These are phyloP conservation scores for Mola mola DNA, from an alignment of 2,113 vertebrate genomes.

Conservation along the genomic window DNA sequence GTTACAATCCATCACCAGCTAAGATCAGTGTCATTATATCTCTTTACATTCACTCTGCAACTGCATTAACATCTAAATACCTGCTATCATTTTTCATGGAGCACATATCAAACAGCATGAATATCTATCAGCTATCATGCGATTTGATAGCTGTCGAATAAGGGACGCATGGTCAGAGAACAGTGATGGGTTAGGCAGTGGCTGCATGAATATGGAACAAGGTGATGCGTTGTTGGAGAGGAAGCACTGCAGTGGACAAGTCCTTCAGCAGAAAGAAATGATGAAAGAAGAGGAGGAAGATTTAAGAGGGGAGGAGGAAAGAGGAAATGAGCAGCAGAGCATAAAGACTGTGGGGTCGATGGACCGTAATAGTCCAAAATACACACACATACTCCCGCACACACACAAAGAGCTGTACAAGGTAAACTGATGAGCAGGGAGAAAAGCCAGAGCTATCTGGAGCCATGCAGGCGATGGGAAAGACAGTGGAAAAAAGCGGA, in stretches of 20 bases:
- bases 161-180: constrained; percentile 27
- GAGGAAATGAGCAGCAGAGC: constrained; percentile 60
- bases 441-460: constrained; percentile 49
- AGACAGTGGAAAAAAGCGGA: constrained; percentile 1
- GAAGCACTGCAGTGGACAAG: constrained; percentile 60
- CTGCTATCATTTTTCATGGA: constrained; percentile 12
- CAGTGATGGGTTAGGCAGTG: constrained; percentile 40
- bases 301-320: constrained; percentile 37
- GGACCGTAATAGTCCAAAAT: constrained; percentile 43
- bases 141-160: constrained; percentile 47
- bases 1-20: constrained; percentile 50
- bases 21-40: constrained; percentile 3
- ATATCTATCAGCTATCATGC: no score
- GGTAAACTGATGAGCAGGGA: constrained; percentile 24
- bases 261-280: constrained; percentile 46
- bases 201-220: constrained; percentile 56
- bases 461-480: not conserved
- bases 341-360: constrained; percentile 53
- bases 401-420: constrained; percentile 30
- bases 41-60: constrained; percentile 37
- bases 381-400: constrained; percentile 26
- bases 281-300: constrained; percentile 30
- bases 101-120: constrained; percentile 42
- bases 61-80: constrained; percentile 45
- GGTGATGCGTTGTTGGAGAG: constrained; percentile 25